Evolutionary conservation across 2,113 vertebrate species (phyloP).

Genomic region (Prochilodus magdalenae): DNA sequence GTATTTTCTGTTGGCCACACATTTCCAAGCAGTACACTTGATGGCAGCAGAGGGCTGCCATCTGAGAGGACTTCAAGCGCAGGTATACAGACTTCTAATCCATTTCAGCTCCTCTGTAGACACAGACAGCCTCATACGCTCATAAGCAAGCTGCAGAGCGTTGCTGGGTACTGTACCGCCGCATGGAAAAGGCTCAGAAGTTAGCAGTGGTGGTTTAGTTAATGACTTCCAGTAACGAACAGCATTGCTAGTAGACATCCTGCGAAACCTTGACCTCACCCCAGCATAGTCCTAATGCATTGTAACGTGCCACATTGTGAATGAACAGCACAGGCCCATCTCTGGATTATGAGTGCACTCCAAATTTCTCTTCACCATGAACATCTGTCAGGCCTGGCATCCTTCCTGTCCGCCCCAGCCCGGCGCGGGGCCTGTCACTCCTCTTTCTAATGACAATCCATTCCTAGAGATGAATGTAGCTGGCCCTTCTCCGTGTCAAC

Average conservation of each 20-base stretch:
- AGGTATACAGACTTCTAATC: neutral
- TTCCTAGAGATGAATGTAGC: slow-evolving; percentile 49
- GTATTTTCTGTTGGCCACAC: neutral
- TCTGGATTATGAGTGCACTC: neutral
- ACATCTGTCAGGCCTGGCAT: slow-evolving; percentile 47
- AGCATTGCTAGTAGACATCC: neutral
- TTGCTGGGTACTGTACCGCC: neutral
- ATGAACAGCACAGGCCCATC: neutral
- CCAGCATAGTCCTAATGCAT: neutral
- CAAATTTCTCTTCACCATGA: slow-evolving; percentile 16
- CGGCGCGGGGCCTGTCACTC: slow-evolving; percentile 40
- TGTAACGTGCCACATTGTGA: neutral
- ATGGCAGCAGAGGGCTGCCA: slow-evolving; percentile 41
- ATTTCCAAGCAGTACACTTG: slow-evolving; percentile 21
- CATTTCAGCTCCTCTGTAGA: neutral
- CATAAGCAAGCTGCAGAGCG: neutral
- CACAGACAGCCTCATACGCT: neutral
- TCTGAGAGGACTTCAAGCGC: neutral
- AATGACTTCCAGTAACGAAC: no score
- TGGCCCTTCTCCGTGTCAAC: slow-evolving; percentile 50
- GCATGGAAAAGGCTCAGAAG: neutral
- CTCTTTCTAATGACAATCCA: slow-evolving; percentile 44
- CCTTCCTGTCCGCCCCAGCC: slow-evolving; percentile 24
- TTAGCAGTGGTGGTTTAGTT: neutral
- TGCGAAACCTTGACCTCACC: neutral